Conservation (phyloP, 2,888 invertebrate genomes). For the Pandemis cinnamomeana region DNA sequence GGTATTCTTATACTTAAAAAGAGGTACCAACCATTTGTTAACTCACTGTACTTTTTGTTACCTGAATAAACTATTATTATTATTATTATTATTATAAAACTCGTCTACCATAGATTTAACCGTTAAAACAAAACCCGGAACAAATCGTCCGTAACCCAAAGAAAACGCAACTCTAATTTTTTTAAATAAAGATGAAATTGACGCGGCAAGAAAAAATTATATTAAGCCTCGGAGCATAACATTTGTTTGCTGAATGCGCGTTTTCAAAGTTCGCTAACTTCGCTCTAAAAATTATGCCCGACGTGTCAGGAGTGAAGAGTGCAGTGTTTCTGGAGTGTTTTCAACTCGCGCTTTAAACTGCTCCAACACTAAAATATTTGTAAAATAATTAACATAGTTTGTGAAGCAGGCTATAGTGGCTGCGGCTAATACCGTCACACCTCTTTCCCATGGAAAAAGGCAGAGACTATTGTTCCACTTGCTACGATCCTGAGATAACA, state of each 20-base stretch:
- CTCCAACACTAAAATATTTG: too few relatives aligned
- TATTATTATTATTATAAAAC: too few relatives aligned
- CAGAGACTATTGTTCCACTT: too few relatives aligned
- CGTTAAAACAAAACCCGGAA: slow-evolving; percentile 32
- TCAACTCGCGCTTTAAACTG: neutral
- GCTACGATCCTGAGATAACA: too few relatives aligned
- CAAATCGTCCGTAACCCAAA: slow-evolving; percentile 20
- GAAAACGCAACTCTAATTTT: slow-evolving; percentile 13
- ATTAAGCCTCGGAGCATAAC: slow-evolving; percentile 28
- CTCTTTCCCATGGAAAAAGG: too few relatives aligned
- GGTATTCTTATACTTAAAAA: too few relatives aligned
- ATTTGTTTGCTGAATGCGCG: slow-evolving; percentile 34
- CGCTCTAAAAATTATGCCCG: neutral
- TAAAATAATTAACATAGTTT: too few relatives aligned
- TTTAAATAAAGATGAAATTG: slow-evolving; percentile 16
- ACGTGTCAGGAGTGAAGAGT: slow-evolving; percentile 7
- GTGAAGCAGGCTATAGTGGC: too few relatives aligned
- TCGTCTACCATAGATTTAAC: slow-evolving; percentile 30
- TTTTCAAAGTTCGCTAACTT: slow-evolving; percentile 29
- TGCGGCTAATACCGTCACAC: too few relatives aligned
- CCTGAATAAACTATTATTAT: too few relatives aligned
- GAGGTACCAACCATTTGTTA: too few relatives aligned
- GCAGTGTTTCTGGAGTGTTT: neutral
- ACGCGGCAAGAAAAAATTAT: slow-evolving; percentile 9
- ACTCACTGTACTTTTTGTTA: too few relatives aligned